Conservation (phyloP, 2,113 vertebrate genomes). For the Phalacrocorax carbo region DNA sequence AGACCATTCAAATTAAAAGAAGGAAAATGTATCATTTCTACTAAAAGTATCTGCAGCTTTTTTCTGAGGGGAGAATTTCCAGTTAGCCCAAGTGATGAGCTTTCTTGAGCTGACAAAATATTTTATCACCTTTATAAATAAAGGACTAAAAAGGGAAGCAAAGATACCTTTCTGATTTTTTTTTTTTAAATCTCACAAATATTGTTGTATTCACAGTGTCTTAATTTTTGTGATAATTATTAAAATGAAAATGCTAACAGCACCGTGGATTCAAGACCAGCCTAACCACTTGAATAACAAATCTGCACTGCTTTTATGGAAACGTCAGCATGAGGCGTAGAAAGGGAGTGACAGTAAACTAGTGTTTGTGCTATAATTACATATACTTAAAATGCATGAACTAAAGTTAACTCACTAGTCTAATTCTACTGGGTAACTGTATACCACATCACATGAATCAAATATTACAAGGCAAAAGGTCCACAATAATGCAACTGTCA, state of each 20-base stretch:
- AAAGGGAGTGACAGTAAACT: slow-evolving; percentile 13
- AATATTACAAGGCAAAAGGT: not conserved
- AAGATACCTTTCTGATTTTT: not conserved
- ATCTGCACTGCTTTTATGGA: slow-evolving; percentile 7
- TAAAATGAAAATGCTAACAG: not conserved
- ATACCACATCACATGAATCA: not conserved
- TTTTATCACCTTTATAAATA: slow-evolving; percentile 40
- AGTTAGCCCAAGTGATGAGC: not conserved
- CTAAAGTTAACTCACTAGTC: not conserved
- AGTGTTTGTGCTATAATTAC: slow-evolving; percentile 5
- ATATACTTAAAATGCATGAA: not conserved
- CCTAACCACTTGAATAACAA: slow-evolving; percentile 29
- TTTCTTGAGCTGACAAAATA: slow-evolving; percentile 6
- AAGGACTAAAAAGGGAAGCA: not conserved
- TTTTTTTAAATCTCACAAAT: not conserved
- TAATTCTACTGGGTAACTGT: not conserved
- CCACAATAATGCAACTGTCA: not conserved
- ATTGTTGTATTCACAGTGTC: not conserved
- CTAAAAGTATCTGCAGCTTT: not conserved
- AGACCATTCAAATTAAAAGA: not conserved
- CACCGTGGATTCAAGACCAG: not conserved
- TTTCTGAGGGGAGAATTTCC: not conserved
- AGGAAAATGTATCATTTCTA: not conserved
- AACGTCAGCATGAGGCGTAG: not conserved
- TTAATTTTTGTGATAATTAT: not conserved